Percentiles rank a stretch among this genome's conserved stretches.
Conservation (phyloP, 2,797 vertebrate genomes). For the Chiloscyllium punctatum region DNA sequence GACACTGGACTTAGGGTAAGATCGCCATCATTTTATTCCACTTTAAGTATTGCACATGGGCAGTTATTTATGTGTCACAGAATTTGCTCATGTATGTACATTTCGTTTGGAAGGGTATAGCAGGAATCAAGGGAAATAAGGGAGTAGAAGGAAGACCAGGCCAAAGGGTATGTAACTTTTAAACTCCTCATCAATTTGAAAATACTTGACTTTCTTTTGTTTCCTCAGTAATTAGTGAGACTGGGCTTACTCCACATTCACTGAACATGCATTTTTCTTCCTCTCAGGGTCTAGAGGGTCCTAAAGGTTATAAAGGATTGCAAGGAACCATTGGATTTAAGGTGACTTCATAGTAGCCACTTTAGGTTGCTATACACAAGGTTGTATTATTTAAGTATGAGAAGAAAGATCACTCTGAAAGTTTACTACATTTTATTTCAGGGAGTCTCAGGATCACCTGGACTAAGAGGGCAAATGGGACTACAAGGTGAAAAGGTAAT, state of each 20-base stretch:
- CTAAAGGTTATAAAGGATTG: constrained; percentile 66
- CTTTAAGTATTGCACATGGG: not conserved
- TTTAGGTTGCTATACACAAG: not conserved
- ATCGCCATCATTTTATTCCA: not conserved
- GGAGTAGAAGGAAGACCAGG: constrained; percentile 57
- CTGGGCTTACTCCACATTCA: not conserved
- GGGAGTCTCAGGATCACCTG: constrained; percentile 59
- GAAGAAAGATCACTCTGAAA: not conserved
- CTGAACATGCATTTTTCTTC: constrained; percentile 42
- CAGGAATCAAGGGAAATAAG: constrained; percentile 62
- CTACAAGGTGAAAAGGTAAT: constrained; percentile 52
- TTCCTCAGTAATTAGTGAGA: not conserved
- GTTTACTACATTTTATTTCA: constrained; percentile 43
- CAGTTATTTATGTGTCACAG: not conserved
- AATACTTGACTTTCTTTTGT: not conserved
- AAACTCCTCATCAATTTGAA: not conserved
- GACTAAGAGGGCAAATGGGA: constrained; percentile 57
- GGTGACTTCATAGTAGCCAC: constrained; percentile 49
- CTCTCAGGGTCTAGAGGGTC: constrained; percentile 60
- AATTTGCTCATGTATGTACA: not conserved
- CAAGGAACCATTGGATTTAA: constrained; percentile 63
- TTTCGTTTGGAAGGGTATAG: constrained; percentile 52
- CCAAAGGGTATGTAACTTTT: constrained; percentile 51
- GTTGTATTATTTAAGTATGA: not conserved
- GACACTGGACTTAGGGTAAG: constrained; percentile 58